A percentile compares a stretch with the other conserved stretches of the same genome.
Conservation (phyloP, 92 coral and sea anemone genomes). For the Parazoanthus swiftii region DNA sequence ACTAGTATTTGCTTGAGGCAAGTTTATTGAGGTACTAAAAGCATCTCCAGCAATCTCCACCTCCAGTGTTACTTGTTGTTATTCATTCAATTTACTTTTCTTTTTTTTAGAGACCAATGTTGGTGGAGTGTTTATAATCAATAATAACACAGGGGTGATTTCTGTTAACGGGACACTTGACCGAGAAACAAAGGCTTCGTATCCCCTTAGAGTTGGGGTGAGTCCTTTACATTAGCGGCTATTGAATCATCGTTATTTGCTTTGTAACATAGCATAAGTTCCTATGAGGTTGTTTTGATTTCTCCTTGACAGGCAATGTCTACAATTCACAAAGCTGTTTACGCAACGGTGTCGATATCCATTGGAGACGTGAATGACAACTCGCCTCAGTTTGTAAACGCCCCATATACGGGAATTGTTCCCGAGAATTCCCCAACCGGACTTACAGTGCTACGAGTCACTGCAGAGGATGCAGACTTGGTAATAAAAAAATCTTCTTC, state of each 20-base stretch:
- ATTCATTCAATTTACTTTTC: not conserved
- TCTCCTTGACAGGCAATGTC: slow-evolving; percentile 71
- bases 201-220: slow-evolving; percentile 87
- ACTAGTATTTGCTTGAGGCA: no score
- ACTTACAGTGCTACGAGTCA: slow-evolving; percentile 83
- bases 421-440: slow-evolving; percentile 93
- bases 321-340: slow-evolving; percentile 83
- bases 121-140: slow-evolving; percentile 65
- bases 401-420: slow-evolving; percentile 77
- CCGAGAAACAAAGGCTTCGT: slow-evolving; percentile 73
- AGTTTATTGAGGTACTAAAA: no score
- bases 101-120: slow-evolving; percentile 64
- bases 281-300: not conserved
- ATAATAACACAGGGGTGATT: slow-evolving; percentile 68
- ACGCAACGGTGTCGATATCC: slow-evolving; percentile 72
- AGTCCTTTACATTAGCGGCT: slow-evolving; percentile 26
- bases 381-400: slow-evolving; percentile 72
- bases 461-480: slow-evolving; percentile 80
- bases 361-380: slow-evolving; percentile 88
- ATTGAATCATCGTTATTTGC: not conserved
- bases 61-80: no score
- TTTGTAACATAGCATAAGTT: not conserved
- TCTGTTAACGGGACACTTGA: slow-evolving; percentile 82
- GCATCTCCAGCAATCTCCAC: no score
- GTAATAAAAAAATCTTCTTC: slow-evolving; percentile 45